Evolutionary conservation across 2,888 invertebrate genomes (phyloP), one percentile per base, ranked within the genome.

Genomic region (Athrips mouffetella): DNA sequence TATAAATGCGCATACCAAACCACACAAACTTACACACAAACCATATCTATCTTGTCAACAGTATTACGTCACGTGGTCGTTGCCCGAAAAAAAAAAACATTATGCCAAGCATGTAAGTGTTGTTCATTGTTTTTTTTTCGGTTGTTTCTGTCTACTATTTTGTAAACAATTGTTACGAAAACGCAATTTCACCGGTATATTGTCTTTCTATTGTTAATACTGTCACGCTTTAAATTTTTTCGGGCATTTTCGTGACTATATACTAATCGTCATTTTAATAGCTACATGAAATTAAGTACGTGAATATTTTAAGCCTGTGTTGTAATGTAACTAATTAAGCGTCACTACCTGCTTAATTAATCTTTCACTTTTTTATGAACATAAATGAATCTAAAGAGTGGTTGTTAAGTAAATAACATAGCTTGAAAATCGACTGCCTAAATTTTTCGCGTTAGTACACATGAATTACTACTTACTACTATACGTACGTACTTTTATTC

Each of bases 131-230:
- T 11, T 3, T 31, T 8, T 31, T 10, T n/a, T 11, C 18, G 15
- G 33, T 25, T 35, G 45, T 45, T 45, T 33, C 5, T 25, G 16
- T 25, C n/a, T n/a, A n/a, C n/a, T n/a, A n/a, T n/a, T n/a, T 4
- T 45, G 46, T 46, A 46, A 25, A 46, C 25, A 46, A 15, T 37
- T 15, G 25, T 15, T 13, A 16, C 31, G 23, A 41, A 31, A 25
- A 33, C 40, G 25, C 8, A 48, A 23, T 48, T 48, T 48, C 41
- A 33, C 47, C 27, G 18, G 16, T 20, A 21, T 29, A 47, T 47
- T 39, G 21, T 29, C 21, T 47, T 47, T 39, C 47, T 47, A 30
- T 47, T 39, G 47, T 40, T 8, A 46, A 39, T 47, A 18, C 30
- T 40, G 30, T 40, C 47, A 47, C 47, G 25, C 40, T 40, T 40